phyloP scores from a whole-genome alignment of 2,797 vertebrate species.

The Muscicapa comitata region DNA sequence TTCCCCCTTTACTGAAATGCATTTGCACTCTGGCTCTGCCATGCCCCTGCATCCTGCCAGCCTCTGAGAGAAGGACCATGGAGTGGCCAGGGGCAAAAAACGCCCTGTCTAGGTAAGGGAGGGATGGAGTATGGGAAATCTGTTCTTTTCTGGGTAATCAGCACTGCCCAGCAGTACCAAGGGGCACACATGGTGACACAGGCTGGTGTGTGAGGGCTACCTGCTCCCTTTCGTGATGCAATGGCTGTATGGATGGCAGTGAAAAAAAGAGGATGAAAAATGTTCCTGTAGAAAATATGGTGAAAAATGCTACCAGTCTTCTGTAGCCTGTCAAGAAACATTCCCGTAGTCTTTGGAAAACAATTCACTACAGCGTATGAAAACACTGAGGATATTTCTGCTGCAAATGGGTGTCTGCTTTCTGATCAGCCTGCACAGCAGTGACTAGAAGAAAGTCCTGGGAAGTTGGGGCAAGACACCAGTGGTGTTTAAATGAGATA shows the following conservation, averaged over 20 bases:
- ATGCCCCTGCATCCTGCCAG: not conserved
- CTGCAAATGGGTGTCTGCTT: not conserved
- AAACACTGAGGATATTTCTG: not conserved
- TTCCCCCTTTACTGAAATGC: not conserved
- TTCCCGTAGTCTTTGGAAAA: not conserved
- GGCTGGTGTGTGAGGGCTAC: not conserved
- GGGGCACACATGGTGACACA: not conserved
- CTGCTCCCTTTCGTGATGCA: not conserved
- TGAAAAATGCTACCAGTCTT: not conserved
- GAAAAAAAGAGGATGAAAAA: not conserved
- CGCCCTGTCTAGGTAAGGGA: not conserved
- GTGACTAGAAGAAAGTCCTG: not conserved
- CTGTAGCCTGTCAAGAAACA: not conserved
- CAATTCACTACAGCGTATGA: not conserved
- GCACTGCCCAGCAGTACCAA: not conserved
- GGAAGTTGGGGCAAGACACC: not conserved
- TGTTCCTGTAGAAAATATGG: not conserved
- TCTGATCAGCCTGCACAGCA: not conserved
- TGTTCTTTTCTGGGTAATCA: not conserved
- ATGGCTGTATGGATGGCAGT: not conserved
- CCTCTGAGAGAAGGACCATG: not conserved
- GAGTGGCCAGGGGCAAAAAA: not conserved
- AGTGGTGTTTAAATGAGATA: not conserved
- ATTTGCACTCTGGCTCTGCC: slow-evolving; percentile 4
- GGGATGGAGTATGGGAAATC: not conserved